These are phyloP conservation scores for Catostylus mosaicus DNA, from an alignment of 30 jellyfish, hydroid and myxozoan species.

Conservation along the genomic window DNA sequence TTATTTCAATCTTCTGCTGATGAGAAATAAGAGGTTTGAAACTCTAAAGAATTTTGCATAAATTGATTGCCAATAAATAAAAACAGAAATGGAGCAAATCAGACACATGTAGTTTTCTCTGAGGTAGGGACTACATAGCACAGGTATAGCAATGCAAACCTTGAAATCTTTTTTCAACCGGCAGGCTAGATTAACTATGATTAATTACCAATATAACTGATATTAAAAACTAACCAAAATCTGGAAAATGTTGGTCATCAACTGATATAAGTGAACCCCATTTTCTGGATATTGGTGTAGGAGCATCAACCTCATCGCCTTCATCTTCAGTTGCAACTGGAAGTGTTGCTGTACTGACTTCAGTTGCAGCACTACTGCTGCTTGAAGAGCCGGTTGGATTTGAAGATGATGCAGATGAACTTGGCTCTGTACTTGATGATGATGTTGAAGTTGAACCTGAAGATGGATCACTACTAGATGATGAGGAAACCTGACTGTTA, in stretches of 20 bases:
- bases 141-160: too few species aligned
- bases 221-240: conserved; percentile 19
- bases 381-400: not conserved
- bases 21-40: too few species aligned
- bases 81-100: too few species aligned
- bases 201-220: too few species aligned
- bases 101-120: too few species aligned
- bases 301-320: conserved; percentile 14
- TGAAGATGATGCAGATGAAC: not conserved
- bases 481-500: conserved; percentile 2
- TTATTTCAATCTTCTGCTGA: too few species aligned
- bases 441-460: not conserved
- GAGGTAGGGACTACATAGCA: too few species aligned
- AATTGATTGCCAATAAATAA: too few species aligned
- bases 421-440: not conserved
- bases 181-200: too few species aligned
- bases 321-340: conserved; percentile 4
- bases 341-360: conserved; percentile 13
- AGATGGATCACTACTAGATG: conserved; percentile 30
- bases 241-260: not conserved
- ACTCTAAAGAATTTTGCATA: too few species aligned
- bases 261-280: conserved; percentile 40
- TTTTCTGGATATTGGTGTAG: not conserved
- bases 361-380: conserved; percentile 11
- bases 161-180: too few species aligned